phyloP scores from a whole-genome alignment of 2,888 invertebrate species.

The Uropetala carovei region DNA sequence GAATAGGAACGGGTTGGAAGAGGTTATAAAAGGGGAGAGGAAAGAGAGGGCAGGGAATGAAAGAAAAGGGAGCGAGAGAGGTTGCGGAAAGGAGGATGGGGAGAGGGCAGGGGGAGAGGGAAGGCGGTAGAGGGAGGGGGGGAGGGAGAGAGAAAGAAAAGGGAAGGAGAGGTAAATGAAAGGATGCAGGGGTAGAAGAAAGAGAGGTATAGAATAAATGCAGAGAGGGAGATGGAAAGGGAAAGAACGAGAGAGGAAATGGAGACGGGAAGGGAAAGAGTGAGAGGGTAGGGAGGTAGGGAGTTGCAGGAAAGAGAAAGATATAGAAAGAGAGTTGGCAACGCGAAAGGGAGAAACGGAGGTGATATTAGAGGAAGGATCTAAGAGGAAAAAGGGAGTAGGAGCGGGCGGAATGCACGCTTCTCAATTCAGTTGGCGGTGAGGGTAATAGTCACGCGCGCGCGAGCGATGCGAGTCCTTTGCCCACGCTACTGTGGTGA shows the following conservation, averaged over 20 bases:
- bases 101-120: neutral
- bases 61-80: neutral
- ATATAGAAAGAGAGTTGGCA: neutral
- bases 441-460: neutral
- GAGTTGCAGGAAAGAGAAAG: too few species aligned
- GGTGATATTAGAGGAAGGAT: neutral
- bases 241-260: too few species aligned
- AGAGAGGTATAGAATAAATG: too few species aligned
- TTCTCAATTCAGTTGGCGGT: neutral
- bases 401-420: neutral
- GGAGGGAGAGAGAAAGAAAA: neutral
- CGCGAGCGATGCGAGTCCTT: neutral
- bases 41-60: too few species aligned
- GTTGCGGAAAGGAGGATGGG: neutral
- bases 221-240: too few species aligned
- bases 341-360: neutral
- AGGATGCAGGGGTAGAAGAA: too few species aligned
- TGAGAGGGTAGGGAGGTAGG: too few species aligned
- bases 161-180: too few species aligned
- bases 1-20: too few species aligned
- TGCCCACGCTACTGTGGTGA: neutral
- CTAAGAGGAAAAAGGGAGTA: neutral
- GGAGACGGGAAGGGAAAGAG: too few species aligned
- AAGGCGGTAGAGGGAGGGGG: neutral
- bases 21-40: too few species aligned